Evolutionary conservation across 2,888 invertebrate genomes (phyloP), one percentile per base, ranked within the genome.

Genomic region (Trisateles emortualis): DNA sequence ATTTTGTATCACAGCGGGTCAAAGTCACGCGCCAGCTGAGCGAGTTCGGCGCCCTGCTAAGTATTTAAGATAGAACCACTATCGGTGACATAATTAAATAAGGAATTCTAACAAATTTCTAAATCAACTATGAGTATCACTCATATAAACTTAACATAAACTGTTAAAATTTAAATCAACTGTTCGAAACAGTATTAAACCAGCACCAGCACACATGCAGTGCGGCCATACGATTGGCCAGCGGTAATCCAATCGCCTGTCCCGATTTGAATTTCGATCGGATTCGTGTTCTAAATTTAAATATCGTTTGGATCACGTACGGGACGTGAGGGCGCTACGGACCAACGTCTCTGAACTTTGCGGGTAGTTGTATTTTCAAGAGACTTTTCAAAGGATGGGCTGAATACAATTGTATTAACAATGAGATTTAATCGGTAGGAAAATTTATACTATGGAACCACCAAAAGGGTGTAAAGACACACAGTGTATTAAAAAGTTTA

Each of bases 241-340:
- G 54, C 49, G 41, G 56, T 72, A 69, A 71, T 66, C 71, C 69
- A 72, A 71, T 68, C 64, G 55, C 19, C 24, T 36, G 54, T 48
- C 52, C 40, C 44, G 58, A 71, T 71, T 71, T 71, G 71, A 71
- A 71, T 71, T 69, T 68, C 71, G 69, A 71, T 66, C 64, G 64
- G 59, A 72, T 66, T 57, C 59, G 49, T 72, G 71, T 71, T 71
- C 71, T 60, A 66, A 68, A 71, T 71, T 71, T 72, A 72, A 71
- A 71, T 71, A 59, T 64, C 19, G 66, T 66, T 62, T 58, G 61
- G 59, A 72, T 66, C 71, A 68, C 71, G 72, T 72, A 61, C 66
- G 46, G 49, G 22, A 68, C 66, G 71, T 68, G 72, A 58, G 61
- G 59, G 55, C 52, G 64, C 56, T 47, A 71, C 64, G 47, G 61